phyloP scores from a whole-genome alignment of 1,140 invertebrate genomes.

The Ceratina australensis region DNA sequence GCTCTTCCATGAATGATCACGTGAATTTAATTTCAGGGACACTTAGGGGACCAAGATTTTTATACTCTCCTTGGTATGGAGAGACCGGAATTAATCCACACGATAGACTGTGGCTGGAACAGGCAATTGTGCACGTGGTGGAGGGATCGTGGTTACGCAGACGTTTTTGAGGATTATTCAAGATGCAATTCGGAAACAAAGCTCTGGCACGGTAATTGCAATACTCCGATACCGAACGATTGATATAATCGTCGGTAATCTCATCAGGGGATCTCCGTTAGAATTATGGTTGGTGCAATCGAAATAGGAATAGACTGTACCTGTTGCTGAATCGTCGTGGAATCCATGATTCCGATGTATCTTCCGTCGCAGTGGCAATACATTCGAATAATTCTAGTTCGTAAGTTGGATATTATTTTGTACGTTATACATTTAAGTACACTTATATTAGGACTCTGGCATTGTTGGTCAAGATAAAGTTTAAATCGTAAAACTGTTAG shows the following conservation, averaged over 20 bases:
- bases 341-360: conserved; percentile 35
- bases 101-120: conserved; percentile 91
- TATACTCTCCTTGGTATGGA: conserved; percentile 89
- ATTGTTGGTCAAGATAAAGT: background rate
- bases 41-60: conserved; percentile 94
- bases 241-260: conserved; percentile 31
- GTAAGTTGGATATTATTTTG: too few relatives aligned
- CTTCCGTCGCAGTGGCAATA: conserved; percentile 18
- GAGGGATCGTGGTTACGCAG: conserved; percentile 88
- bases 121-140: conserved; percentile 92
- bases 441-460: background rate
- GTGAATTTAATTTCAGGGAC: conserved; percentile 81
- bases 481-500: background rate
- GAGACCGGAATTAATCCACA: conserved; percentile 87
- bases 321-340: conserved; percentile 3
- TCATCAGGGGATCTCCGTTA: conserved; percentile 8
- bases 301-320: conserved; percentile 5
- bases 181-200: conserved; percentile 85
- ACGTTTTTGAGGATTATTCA: conserved; percentile 89
- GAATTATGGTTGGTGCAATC: conserved; percentile 2
- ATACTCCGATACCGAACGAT: conserved; percentile 85
- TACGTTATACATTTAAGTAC: conserved; percentile 25
- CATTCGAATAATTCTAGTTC: background rate
- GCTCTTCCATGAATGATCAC: background rate
- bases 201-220: conserved; percentile 93